Evolutionary conservation across 2,113 vertebrate genomes (phyloP).

Genomic region (Sarotherodon lohbergeri): DNA sequence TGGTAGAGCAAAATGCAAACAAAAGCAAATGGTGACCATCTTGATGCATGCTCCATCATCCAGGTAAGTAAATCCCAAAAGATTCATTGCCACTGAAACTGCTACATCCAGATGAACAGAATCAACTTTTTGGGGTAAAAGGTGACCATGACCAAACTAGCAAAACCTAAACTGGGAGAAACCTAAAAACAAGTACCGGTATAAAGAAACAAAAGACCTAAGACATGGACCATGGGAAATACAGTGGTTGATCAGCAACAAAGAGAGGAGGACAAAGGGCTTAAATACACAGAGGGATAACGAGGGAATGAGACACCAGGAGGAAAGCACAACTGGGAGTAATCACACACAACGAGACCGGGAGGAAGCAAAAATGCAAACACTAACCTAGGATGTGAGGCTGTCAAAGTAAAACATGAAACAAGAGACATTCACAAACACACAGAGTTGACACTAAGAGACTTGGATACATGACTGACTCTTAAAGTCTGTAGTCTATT

Average conservation of each 20-base stretch:
- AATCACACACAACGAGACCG: fast-evolving
- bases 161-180: neutral
- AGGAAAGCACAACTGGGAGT: neutral
- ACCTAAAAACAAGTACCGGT: neutral
- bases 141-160: fast-evolving
- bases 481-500: neutral
- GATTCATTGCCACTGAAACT: neutral
- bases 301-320: neutral
- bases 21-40: fast-evolving
- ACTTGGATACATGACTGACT: neutral
- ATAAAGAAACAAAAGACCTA: neutral
- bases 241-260: neutral
- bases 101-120: neutral
- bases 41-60: neutral
- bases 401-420: neutral
- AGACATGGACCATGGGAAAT: neutral
- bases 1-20: fast-evolving
- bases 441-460: neutral
- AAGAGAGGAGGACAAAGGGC: neutral
- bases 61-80: neutral
- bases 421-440: neutral
- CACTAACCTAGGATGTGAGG: neutral
- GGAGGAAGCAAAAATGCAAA: fast-evolving
- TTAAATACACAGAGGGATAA: neutral
- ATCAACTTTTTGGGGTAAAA: neutral